Base-by-base conservation (phyloP, 1,140 invertebrate species). In the Manduca sexta region DNA sequence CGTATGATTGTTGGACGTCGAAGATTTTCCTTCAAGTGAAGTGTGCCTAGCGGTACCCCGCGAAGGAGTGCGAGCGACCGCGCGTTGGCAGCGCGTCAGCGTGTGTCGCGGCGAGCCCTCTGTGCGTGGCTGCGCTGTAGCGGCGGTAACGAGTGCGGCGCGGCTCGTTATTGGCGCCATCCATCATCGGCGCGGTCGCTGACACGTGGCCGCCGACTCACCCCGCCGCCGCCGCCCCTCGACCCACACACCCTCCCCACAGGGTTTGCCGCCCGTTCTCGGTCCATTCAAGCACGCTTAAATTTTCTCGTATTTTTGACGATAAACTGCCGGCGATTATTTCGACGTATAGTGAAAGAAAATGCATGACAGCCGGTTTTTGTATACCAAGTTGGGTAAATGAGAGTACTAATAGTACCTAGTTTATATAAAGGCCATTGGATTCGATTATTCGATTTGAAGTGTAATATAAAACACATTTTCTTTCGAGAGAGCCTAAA, bases 91-190 rank as follows among this genome's bases (percentile, higher is more conserved):
- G n/a, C n/a, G n/a, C n/a, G n/a, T n/a, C n/a, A n/a, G n/a, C n/a
- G n/a, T n/a, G n/a, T n/a, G n/a, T n/a, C n/a, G n/a, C n/a, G n/a
- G 30, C 34, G 14, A 14, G 14, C 31, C 15, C 18, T 42, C 40
- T 42, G 13, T 16, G 38, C 16, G 14, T 10, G 2, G 2, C 1
- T 16, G 16, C 16, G 16, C 12, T 13, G n/a, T 35, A 12, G 10
- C n/a, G n/a, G 8, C 46, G 53, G 49, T 61, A 64, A 64, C 67
- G 58, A 69, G 45, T 52, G 51, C 54, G 51, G 26, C 42, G 34
- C 29, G 31, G 46, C 49, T 53, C 55, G 68, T 67, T 70, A 68
- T 67, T 70, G 61, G 52, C 52, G 55, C 47, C 61, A 67, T 67
- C 64, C 56, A 67, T 70, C 64, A 70, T 63, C 57, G 52, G 50